Base-by-base conservation (phyloP, 2,797 vertebrate genomes). In the Coregonus sp. region DNA sequence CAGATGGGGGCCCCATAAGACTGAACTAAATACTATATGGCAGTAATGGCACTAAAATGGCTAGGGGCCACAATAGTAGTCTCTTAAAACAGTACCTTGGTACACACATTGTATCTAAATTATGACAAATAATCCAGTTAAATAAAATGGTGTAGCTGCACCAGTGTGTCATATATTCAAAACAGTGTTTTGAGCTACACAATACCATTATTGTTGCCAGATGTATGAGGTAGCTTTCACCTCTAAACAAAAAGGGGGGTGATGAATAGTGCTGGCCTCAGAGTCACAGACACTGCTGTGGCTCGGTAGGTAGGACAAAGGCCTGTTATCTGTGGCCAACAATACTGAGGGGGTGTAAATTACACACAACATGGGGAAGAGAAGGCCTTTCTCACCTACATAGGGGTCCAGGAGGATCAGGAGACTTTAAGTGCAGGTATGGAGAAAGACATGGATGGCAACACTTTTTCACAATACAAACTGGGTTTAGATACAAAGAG, bases 301-400 rank as follows among this genome's bases (percentile, higher is more conserved):
- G 15, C 3, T 72, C 5, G 29, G 51, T 14, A 72, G 71, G 71
- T 72, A 54, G 71, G 29, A 72, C 71, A 72, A 72, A 72, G 50
- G 71, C 50, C 51, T 33, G 51, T 47, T 47, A 72, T 52, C 12
- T 54, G 50, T 51, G 25, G 70, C 70, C 25, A 52, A 54, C 70
- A 54, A 15, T 52, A 56, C 11, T 51, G 51, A 33, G 40, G 70
- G 70, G 25, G 29, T 56, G 50, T 31, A 33, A 72, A 72, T 33
- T 5, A 31, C 12, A 72, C 71, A 54, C 29, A 47, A 47, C 40
- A 47, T 47, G 2, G 40, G 40, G 40, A 29, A 25, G 11, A 35
- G 31, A 35, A 29, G 4, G 65, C 65, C 29, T 71, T 71, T 50
- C 29, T 70, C 68, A 5, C n/a, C 6, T 47, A n/a, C 37, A n/a